Base-by-base conservation (phyloP, 2,888 invertebrate genomes). In the Platynereis dumerilii region DNA sequence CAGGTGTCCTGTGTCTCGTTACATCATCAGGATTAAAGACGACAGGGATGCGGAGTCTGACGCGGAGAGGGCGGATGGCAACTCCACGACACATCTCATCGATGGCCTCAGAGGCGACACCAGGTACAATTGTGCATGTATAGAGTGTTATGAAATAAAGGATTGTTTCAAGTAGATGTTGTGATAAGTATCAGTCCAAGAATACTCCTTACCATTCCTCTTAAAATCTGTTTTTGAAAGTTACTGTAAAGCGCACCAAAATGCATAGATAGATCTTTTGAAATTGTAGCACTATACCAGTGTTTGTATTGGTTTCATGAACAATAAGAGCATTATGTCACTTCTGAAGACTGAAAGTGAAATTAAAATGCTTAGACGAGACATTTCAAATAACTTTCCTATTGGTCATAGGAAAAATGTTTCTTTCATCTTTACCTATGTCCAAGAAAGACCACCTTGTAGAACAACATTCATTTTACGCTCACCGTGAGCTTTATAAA, bases 21-120 rank as follows among this genome's bases (percentile, higher is more conserved):
- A 72, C 66, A 56, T 68, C 17, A 48, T 72, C 17, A 60, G 69
- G 10, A 64, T 71, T 57, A 69, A 65, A 64, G 54, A 68, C 29
- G 68, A 69, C 22, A 22, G 7, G 20, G 22, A 48, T 22, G 3
- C 48, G n/a, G 48, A 48, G 48, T 48, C 48, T 5, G 20, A 20
- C 7, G 48, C 48, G 3, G 48, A 48, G 20, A 48, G 48, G 48
- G 48, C 22, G 22, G n/a, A n/a, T 22, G 48, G 48, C 7, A 48
- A 48, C n/a, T 22, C n/a, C 20, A 48, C 48, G 20, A 10, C 48
- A n/a, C 7, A 20, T 7, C 3, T 7, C 48, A 48, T 48, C 48
- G 7, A 48, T 48, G 22, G 22, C 22, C 48, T 48, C 20, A 22
- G 7, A n/a, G 20, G 7, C n/a, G 48, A 48, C 48, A 48, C 48